Evolutionary conservation across 2,113 vertebrate genomes (phyloP), one percentile per base, ranked within the genome.

Genomic region (Microcebus murinus): DNA sequence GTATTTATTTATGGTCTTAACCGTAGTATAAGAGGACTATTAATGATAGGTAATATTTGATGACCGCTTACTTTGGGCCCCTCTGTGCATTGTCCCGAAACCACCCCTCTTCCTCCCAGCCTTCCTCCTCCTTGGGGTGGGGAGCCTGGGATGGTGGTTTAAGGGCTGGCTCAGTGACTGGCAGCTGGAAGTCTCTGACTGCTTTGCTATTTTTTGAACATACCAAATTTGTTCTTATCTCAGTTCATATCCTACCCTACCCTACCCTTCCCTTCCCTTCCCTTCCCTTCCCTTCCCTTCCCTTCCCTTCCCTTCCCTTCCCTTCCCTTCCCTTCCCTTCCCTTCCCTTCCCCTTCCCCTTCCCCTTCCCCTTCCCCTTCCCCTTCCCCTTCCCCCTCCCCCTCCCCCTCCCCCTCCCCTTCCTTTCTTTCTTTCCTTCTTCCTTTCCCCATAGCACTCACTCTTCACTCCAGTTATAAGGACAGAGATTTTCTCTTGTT

Each of bases 401-500:
- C 42, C 6, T 42, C 3, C 36, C 42, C 42, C 42, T 42, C 42
- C 42, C 42, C 42, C 42, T 42, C 42, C 42, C 42, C 6, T 5
- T 79, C 34, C 73, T 36, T 36, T 36, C 61, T 65, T 8, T 15
- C 15, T 13, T 20, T 65, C 12, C 77, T 8, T 74, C 23, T 67
- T 7, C 52, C 6, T 90, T 6, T 65, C 90, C 18, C 18, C 36
- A 52, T 65, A 29, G 39, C 8, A 45, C 45, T 45, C 42, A 85
- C 4, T 91, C 1, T 91, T 67, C 29, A 95, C 36, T 95, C 20
- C 39, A 80, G 31, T 85, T 85, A 88, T 91, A 52, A 95, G 36
- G 25, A 82, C 42, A 87, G 55, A 94, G 15, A 45, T 31, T 71
- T 94, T 85, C 52, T 94, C 36, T 92, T 83, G 18, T 93, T 95